phyloP scores from a whole-genome alignment of 2,113 vertebrate species.

The Lathamus discolor region DNA sequence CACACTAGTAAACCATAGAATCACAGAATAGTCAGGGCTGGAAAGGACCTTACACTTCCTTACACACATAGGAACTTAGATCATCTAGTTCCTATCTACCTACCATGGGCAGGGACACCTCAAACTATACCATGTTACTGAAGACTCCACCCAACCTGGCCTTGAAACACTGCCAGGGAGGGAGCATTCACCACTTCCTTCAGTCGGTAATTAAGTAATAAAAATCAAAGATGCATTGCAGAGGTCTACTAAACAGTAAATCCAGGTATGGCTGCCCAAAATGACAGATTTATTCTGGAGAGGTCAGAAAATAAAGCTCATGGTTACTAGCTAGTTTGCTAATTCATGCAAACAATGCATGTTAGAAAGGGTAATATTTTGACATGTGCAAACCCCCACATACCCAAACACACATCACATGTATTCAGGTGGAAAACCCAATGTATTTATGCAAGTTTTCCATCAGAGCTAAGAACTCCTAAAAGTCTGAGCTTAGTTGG shows the following conservation, averaged over 20 bases:
- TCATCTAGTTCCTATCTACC: background rate
- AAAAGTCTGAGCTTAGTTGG: background rate
- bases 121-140: background rate
- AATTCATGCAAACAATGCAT: background rate
- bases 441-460: background rate
- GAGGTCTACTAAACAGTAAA: background rate
- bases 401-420: accelerated
- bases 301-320: background rate
- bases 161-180: background rate
- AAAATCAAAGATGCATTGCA: background rate
- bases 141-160: background rate
- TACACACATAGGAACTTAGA: too few species aligned
- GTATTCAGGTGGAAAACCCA: background rate
- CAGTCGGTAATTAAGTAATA: background rate
- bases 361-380: background rate
- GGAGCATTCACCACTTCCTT: background rate
- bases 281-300: background rate
- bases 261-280: background rate
- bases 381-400: background rate
- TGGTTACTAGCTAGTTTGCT: background rate
- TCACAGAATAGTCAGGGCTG: background rate
- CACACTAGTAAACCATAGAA: background rate
- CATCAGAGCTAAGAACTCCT: background rate
- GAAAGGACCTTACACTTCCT: background rate
- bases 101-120: background rate